Base-by-base conservation (phyloP, 1,140 invertebrate species). In the Pseudomyrmex flavicornis region DNA sequence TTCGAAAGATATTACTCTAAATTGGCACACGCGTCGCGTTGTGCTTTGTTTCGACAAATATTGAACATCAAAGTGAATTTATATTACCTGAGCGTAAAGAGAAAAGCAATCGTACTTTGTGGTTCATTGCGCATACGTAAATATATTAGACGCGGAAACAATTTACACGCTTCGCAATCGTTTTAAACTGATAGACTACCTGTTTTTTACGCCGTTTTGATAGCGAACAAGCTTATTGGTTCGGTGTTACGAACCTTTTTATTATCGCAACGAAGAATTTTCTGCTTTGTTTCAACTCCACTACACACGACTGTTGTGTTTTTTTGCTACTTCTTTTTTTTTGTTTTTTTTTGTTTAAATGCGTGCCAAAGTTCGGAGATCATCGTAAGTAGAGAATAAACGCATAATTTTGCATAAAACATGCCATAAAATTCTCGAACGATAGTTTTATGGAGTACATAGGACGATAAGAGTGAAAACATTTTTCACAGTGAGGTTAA, bases 131-230 rank as follows among this genome's bases (percentile, higher is more conserved):
- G 59, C 15, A 15, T 79, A 58, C 35, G 75, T 35, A 80, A 56
- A 61, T 59, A 80, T 72, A 80, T 15, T 17, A 50, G 2, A n/a
- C 15, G 35, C 56, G 54, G 44, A 72, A 61, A 77, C 66, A 59
- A 50, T 72, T 80, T 72, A 48, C 54, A 48, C 54, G 54, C 54
- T 72, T 72, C 59, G n/a, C 22, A 50, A 46, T 70, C 15, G 52
- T 58, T 79, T 80, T 72, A 80, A 59, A 80, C 54, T 52, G 52
- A 79, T 17, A 59, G 26, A 72, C 59, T 66, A 35, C 54, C 56
- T 72, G 35, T 80, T 52, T 80, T 80, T 59, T 50, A 70, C 13
- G 44, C 44, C 13, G 7, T 26, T 22, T 15, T 59, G 44, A 80
- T 72, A 59, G 54, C 66, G 15, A 79, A 69, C 63, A 35, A 72